Evolutionary conservation across 1,140 invertebrate genomes (phyloP).

Genomic region (Caenorhabditis latens): DNA sequence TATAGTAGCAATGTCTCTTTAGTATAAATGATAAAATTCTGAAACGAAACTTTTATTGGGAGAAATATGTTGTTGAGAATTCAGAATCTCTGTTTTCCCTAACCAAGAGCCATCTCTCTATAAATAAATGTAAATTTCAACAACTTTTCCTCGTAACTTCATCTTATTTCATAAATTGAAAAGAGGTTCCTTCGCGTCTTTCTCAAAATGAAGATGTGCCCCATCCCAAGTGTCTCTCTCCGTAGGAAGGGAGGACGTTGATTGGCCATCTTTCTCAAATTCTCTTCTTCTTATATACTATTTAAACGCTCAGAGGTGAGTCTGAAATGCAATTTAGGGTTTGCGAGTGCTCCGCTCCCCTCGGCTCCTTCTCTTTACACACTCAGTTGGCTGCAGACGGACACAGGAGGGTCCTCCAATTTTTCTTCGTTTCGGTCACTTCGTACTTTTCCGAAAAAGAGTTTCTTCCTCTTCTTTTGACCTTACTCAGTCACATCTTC

Average conservation of each 20-base stretch:
- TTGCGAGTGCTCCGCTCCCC: constrained; percentile 43
- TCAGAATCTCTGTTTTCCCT: background rate
- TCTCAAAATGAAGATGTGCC: constrained; percentile 44
- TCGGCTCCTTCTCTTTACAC: constrained; percentile 42
- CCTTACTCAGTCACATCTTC: background rate
- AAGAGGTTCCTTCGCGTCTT: constrained; percentile 36
- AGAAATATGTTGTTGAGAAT: background rate
- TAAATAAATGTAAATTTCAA: constrained; percentile 30
- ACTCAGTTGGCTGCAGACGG: constrained; percentile 13
- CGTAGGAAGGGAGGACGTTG: constrained; percentile 9
- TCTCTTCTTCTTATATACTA: constrained; percentile 22
- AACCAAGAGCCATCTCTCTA: background rate
- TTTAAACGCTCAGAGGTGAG: constrained; percentile 14
- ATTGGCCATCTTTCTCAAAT: constrained; percentile 29
- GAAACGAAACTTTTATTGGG: too few species aligned
- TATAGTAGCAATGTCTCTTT: too few species aligned
- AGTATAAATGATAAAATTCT: too few species aligned
- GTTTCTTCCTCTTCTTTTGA: background rate
- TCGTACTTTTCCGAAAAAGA: constrained; percentile 9
- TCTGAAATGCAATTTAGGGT: constrained; percentile 55
- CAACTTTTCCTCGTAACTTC: background rate
- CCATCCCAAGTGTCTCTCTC: constrained; percentile 11
- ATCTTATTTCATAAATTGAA: constrained; percentile 46
- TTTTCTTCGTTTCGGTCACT: constrained; percentile 41
- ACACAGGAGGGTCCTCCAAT: constrained; percentile 28